A percentile compares a stretch with the other conserved stretches of the same genome.
Evolutionary conservation across 2,113 vertebrate species (phyloP).

Genomic region (Nannospalax galili): DNA sequence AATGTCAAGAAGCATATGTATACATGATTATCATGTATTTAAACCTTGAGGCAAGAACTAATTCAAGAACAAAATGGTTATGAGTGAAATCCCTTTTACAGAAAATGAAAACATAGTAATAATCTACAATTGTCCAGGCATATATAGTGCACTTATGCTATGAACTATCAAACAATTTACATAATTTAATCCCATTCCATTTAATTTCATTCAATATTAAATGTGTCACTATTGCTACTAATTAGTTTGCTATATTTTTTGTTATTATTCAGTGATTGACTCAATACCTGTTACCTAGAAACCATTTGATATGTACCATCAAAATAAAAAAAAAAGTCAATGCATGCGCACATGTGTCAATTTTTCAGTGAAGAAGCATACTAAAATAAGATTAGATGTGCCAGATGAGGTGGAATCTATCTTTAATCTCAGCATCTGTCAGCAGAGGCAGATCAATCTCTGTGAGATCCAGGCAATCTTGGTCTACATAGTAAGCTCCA

Average conservation of each 20-base stretch:
- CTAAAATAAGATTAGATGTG: neutral
- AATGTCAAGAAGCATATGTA: neutral
- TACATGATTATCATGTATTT: neutral
- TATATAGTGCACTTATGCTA: neutral
- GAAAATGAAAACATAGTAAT: neutral
- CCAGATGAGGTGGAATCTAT: too few species aligned
- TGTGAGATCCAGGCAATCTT: too few species aligned
- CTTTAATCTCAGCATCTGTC: too few species aligned
- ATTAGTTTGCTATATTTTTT: neutral
- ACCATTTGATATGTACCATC: neutral
- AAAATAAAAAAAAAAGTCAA: neutral
- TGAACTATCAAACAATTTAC: neutral
- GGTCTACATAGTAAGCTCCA: too few species aligned
- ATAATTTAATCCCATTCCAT: neutral
- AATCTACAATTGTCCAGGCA: neutral
- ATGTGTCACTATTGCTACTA: neutral
- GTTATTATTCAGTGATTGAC: neutral
- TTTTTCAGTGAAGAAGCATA: neutral
- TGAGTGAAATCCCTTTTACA: neutral
- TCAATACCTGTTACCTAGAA: neutral
- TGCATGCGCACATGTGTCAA: neutral
- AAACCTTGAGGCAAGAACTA: constrained; percentile 23
- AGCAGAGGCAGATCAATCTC: too few species aligned
- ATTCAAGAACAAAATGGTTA: neutral
- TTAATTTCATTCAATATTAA: neutral